Base-by-base conservation (phyloP, 2,888 invertebrate genomes). In the Siphonodentalium dalli region DNA sequence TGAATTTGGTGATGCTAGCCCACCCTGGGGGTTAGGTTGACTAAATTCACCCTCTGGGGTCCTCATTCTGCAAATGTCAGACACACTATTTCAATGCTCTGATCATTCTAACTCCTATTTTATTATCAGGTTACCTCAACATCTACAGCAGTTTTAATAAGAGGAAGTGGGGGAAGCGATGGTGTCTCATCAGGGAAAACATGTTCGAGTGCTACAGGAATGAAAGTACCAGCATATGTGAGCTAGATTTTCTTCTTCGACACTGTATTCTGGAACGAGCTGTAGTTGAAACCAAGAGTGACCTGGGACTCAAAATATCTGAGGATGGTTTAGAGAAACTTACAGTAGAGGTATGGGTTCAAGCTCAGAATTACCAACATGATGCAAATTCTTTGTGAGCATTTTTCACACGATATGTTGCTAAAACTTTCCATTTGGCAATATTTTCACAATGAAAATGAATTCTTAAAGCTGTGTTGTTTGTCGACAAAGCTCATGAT, bases 81-180 rank as follows among this genome's bases (percentile, higher is more conserved):
- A n/a, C n/a, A n/a, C n/a, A n/a, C n/a, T n/a, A n/a, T n/a, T n/a
- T n/a, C n/a, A n/a, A n/a, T n/a, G n/a, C n/a, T n/a, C n/a, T n/a
- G n/a, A n/a, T n/a, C n/a, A n/a, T n/a, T n/a, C n/a, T n/a, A n/a
- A n/a, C n/a, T n/a, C n/a, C 5, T 37, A 27, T 47, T 18, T 40
- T 11, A 29, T 34, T 47, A 39, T 21, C 63, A 75, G 74, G 74
- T 33, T 68, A 67, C 44, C 46, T 75, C 39, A 63, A 63, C 46
- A 65, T 75, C 44, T 75, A 69, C 61, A 75, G 74, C 48, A 73
- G 65, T 43, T 75, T 72, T 43, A 75, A 75, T 56, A 69, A 66
- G 47, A 56, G 71, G 6, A 66, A 68, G 13, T 72, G 72, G 71
- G 74, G 74, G 0, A 71, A 66, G 45, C 61, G 74, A 0, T 72